These are phyloP conservation scores for Tachina lurida DNA, from an alignment of 2,888 invertebrate genomes.

Conservation along the genomic window DNA sequence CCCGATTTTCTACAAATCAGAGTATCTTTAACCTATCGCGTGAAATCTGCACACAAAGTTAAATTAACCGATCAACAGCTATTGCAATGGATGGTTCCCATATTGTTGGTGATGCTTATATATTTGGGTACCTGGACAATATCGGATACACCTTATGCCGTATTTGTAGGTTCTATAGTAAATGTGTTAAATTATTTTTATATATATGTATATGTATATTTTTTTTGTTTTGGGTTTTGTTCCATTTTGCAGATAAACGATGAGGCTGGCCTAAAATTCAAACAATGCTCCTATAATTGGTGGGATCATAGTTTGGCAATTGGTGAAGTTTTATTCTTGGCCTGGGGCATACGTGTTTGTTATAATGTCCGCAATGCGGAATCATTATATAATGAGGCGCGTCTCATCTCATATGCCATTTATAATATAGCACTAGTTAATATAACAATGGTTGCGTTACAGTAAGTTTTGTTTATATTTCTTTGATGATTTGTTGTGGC, in stretches of 20 bases:
- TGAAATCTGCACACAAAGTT: slow-evolving; percentile 96
- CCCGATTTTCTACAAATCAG: slow-evolving; percentile 82
- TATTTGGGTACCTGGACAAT: slow-evolving; percentile 96
- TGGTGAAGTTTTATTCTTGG: slow-evolving; percentile 89
- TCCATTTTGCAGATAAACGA: slow-evolving; percentile 86
- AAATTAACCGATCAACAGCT: slow-evolving; percentile 96
- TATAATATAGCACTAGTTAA: slow-evolving; percentile 97
- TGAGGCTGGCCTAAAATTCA: slow-evolving; percentile 90
- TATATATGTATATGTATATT: no score
- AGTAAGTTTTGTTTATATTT: slow-evolving; percentile 87
- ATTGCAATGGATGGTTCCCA: slow-evolving; percentile 96
- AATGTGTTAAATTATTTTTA: background rate
- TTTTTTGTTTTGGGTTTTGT: background rate
- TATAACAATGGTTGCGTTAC: slow-evolving; percentile 95
- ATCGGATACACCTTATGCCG: slow-evolving; percentile 92
- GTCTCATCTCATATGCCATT: slow-evolving; percentile 95
- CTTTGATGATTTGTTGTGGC: background rate
- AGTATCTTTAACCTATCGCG: slow-evolving; percentile 95
- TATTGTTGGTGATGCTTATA: slow-evolving; percentile 93
- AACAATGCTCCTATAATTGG: slow-evolving; percentile 95
- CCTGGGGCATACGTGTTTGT: slow-evolving; percentile 93
- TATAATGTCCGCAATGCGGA: slow-evolving; percentile 95
- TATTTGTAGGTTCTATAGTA: slow-evolving; percentile 85
- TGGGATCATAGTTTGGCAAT: slow-evolving; percentile 97
- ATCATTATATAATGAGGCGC: slow-evolving; percentile 95